These are phyloP conservation scores for Drosophila koepferae DNA, from an alignment of 2,888 invertebrate genomes.

Conservation along the genomic window DNA sequence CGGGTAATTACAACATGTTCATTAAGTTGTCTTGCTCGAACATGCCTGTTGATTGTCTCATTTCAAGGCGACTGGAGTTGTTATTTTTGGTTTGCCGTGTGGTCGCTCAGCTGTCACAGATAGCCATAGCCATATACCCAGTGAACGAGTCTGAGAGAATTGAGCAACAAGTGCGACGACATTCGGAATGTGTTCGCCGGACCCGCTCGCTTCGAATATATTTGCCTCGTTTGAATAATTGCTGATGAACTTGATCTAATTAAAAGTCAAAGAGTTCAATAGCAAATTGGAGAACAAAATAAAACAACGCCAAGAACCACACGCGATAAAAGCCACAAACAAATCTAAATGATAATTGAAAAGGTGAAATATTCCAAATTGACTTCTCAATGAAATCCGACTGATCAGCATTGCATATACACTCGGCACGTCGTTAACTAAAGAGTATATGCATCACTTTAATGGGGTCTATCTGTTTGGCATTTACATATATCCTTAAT, in stretches of 20 bases:
- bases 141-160: constrained; percentile 17
- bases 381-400: constrained; percentile 7
- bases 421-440: background rate
- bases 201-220: constrained; percentile 8
- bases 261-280: constrained; percentile 58
- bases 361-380: constrained; percentile 8
- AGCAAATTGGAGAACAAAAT: constrained; percentile 25
- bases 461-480: background rate
- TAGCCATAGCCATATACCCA: constrained; percentile 1
- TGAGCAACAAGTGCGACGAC: constrained; percentile 45
- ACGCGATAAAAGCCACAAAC: constrained; percentile 9
- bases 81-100: constrained; percentile 16
- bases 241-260: constrained; percentile 49
- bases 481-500: constrained; percentile 1
- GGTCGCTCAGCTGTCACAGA: constrained; percentile 32
- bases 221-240: constrained; percentile 28
- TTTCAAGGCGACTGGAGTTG: constrained; percentile 33
- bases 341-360: constrained; percentile 15
- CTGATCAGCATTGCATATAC: background rate
- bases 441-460: background rate
- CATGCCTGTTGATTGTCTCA: constrained; percentile 36
- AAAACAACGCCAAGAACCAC: constrained; percentile 11
- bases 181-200: constrained; percentile 12
- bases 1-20: constrained; percentile 45
- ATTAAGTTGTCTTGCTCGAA: constrained; percentile 44